Percentiles rank a stretch among this genome's conserved stretches.
Conservation (phyloP, 2,888 invertebrate species). For the Caenorhabditis becei region DNA sequence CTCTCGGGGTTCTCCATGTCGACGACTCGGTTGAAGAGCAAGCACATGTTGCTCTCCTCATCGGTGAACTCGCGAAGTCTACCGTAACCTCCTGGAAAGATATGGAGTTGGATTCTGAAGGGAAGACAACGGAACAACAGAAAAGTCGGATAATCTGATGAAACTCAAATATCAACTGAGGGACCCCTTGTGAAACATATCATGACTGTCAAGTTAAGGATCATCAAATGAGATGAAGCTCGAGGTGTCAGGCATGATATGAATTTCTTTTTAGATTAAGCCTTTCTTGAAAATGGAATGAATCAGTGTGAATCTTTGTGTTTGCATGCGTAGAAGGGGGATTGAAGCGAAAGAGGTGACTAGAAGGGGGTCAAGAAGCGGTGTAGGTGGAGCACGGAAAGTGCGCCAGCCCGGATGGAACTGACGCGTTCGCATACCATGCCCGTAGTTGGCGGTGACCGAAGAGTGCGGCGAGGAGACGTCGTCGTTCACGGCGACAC, state of each 20-base stretch:
- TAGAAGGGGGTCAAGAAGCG: slow-evolving; percentile 7
- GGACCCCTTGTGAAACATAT: background rate
- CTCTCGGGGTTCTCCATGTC: slow-evolving; percentile 95
- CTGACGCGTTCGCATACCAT: slow-evolving; percentile 48
- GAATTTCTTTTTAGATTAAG: too few relatives aligned
- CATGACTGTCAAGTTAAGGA: too few relatives aligned
- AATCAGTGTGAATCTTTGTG: too few relatives aligned
- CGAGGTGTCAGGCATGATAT: too few relatives aligned
- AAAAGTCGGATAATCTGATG: slow-evolving; percentile 3
- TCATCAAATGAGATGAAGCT: too few relatives aligned
- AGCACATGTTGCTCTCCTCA: slow-evolving; percentile 89
- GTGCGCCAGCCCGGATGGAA: too few relatives aligned
- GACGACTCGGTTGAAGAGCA: slow-evolving; percentile 90
- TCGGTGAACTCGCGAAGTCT: slow-evolving; percentile 91
- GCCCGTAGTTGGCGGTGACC: slow-evolving; percentile 60
- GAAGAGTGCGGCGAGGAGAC: slow-evolving; percentile 51
- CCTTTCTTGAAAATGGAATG: too few relatives aligned
- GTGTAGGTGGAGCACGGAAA: background rate
- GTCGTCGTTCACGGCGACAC: slow-evolving; percentile 36
- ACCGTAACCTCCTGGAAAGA: slow-evolving; percentile 82
- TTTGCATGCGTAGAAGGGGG: slow-evolving; percentile 41
- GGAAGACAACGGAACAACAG: background rate
- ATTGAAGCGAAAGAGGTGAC: slow-evolving; percentile 31
- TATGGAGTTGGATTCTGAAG: background rate
- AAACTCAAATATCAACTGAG: slow-evolving; percentile 17